Evolutionary conservation across 2,113 vertebrate genomes (phyloP).

Genomic region (Puffinus mauretanicus): DNA sequence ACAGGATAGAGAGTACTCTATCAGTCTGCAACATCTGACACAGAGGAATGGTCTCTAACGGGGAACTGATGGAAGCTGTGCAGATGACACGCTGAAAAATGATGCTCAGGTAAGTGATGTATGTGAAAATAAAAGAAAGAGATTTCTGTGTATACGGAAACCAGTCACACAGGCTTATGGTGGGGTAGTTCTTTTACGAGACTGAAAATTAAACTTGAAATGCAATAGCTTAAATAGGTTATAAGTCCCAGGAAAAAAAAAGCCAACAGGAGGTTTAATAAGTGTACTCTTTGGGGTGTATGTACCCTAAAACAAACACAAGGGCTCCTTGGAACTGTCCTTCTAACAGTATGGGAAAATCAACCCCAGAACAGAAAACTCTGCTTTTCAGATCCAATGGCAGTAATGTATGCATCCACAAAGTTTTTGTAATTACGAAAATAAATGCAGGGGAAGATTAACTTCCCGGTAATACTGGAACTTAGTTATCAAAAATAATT

Average conservation of each 20-base stretch:
- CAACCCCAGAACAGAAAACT: background rate
- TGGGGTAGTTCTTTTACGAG: background rate
- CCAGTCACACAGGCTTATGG: background rate
- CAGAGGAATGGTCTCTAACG: background rate
- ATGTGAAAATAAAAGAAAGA: background rate
- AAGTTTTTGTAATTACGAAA: constrained; percentile 5
- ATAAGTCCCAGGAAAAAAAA: background rate
- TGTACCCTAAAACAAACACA: background rate
- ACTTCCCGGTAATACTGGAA: background rate
- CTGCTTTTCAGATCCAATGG: background rate
- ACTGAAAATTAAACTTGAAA: background rate
- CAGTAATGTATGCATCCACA: background rate
- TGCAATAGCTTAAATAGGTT: background rate
- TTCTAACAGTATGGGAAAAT: background rate
- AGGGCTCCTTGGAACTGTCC: background rate
- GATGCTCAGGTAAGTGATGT: background rate
- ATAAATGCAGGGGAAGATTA: constrained; percentile 10
- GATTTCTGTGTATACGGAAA: background rate
- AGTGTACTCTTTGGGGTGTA: background rate
- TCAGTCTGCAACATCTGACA: background rate
- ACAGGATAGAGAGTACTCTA: background rate
- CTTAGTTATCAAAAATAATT: constrained; percentile 30
- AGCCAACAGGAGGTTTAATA: background rate
- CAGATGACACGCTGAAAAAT: background rate
- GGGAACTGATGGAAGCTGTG: background rate